Conservation (phyloP, 2,797 vertebrate species). For the Remorina albescens region DNA sequence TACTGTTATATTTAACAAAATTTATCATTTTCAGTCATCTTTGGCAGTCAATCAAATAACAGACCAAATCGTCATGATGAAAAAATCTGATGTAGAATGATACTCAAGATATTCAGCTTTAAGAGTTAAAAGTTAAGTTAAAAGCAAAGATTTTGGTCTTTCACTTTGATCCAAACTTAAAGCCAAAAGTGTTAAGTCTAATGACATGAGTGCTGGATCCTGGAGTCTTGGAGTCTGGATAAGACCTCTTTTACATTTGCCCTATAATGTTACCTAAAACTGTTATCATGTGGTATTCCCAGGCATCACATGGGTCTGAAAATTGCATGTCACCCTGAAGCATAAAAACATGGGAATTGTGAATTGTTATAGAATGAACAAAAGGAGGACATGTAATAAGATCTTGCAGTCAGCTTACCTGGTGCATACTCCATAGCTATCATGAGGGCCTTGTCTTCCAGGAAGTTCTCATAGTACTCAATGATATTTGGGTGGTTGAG, state of each 20-base stretch:
- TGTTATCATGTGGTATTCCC: slow-evolving; percentile 5
- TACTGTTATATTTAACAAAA: too few relatives aligned
- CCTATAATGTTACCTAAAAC: neutral
- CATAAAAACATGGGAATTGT: slow-evolving; percentile 48
- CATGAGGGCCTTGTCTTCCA: slow-evolving; percentile 99
- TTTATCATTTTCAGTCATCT: too few relatives aligned
- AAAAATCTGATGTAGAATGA: neutral
- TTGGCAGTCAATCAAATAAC: neutral
- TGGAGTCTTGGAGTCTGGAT: neutral
- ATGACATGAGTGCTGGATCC: slow-evolving; percentile 1
- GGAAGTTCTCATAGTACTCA: slow-evolving; percentile 98
- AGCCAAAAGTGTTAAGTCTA: neutral
- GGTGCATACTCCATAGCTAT: slow-evolving; percentile 99
- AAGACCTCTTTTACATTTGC: slow-evolving; percentile 4
- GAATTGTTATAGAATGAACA: slow-evolving; percentile 38
- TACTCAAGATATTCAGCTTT: neutral
- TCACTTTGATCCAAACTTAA: neutral
- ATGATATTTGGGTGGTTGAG: slow-evolving; percentile 98
- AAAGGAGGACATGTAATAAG: slow-evolving; percentile 44
- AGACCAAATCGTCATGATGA: neutral
- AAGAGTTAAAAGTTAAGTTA: too few relatives aligned
- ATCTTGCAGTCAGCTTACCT: slow-evolving; percentile 81
- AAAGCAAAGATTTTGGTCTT: neutral
- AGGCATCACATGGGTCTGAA: slow-evolving; percentile 32
- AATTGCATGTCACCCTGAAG: slow-evolving; percentile 26